Evolutionary conservation across 2,797 vertebrate genomes (phyloP).

Genomic region (Glyptemys insculpta): DNA sequence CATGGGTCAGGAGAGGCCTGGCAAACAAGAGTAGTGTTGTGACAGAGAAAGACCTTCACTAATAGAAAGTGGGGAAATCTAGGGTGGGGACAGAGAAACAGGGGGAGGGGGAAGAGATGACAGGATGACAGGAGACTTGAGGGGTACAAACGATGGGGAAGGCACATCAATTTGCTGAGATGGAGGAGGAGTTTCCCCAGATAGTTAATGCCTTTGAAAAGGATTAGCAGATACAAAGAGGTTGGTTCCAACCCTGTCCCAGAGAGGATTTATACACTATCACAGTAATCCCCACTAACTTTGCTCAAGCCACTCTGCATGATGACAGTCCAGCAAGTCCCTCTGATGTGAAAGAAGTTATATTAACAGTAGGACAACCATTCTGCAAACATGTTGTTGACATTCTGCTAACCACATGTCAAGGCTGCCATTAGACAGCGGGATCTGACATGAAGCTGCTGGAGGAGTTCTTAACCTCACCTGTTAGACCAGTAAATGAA

Average conservation of each 20-base stretch:
- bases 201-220: rapidly evolving
- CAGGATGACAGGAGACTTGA: background rate
- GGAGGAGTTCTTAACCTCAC: background rate
- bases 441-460: background rate
- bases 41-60: background rate
- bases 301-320: background rate
- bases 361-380: background rate
- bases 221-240: background rate
- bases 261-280: background rate
- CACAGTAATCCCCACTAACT: background rate
- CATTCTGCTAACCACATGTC: rapidly evolving
- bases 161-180: background rate
- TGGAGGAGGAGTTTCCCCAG: background rate
- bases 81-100: background rate
- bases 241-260: background rate
- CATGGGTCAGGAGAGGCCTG: background rate
- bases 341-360: rapidly evolving
- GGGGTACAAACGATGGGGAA: background rate
- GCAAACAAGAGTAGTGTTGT: background rate
- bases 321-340: background rate
- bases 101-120: background rate
- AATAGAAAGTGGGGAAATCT: rapidly evolving
- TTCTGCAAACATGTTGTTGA: background rate
- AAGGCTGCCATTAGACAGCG: too few species aligned
- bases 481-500: background rate